phyloP scores from a whole-genome alignment of 2,797 vertebrate species.

The Sebastes steindachneri region DNA sequence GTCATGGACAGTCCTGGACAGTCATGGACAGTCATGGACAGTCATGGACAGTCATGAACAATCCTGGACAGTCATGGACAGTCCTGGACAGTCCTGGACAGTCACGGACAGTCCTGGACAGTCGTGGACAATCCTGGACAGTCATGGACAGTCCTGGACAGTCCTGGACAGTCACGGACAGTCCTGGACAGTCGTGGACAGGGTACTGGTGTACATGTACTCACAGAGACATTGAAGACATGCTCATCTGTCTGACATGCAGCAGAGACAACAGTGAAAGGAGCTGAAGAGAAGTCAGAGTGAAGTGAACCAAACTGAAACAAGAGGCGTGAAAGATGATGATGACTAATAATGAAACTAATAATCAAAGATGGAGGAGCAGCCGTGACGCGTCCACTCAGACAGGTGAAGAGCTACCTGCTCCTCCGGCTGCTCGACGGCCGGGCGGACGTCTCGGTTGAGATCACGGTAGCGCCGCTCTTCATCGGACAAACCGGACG shows the following conservation, averaged over 20 bases:
- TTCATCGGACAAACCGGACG: not conserved
- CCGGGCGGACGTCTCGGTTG: not conserved
- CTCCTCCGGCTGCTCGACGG: constrained; percentile 48
- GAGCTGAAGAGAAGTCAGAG: not conserved
- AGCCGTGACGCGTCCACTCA: constrained; percentile 14
- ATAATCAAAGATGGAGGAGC: not conserved
- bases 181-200: not conserved
- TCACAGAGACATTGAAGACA: not conserved
- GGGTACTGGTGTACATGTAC: not conserved
- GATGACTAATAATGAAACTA: not conserved
- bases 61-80: no score
- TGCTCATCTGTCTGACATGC: constrained; percentile 4
- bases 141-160: no score
- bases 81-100: no score
- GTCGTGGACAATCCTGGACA: no score
- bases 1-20: no score
- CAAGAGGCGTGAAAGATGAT: not conserved
- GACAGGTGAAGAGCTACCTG: constrained; percentile 72
- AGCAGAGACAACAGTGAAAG: constrained; percentile 1
- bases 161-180: no score
- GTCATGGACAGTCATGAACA: not conserved
- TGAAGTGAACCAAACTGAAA: not conserved
- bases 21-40: no score
- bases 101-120: no score
- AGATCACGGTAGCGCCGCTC: constrained; percentile 54